Evolutionary conservation across 2,888 invertebrate species (phyloP), one percentile per base, ranked within the genome.

Genomic region (Operophtera brumata): DNA sequence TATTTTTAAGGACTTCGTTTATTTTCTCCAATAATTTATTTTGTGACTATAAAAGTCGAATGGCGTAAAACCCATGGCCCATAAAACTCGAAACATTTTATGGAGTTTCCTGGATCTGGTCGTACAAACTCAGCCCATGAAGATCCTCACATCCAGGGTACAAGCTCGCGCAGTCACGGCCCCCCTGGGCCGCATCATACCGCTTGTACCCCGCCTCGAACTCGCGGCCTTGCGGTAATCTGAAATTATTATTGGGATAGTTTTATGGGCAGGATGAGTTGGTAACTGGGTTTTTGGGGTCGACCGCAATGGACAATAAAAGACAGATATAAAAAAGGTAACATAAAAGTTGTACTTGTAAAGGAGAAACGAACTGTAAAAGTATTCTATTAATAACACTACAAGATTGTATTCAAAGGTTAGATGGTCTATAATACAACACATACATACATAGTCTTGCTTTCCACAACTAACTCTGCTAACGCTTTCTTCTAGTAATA

Each of bases 141-240:
- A 60, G 34, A 26, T 71, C 59, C 44, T 66, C 66, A 11, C 87
- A 88, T 10, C 72, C 66, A 0, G 82, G 77, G 56, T 80, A 88
- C 55, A 73, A 25, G 25, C 67, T 13, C 2, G 54, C 60, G 47
- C 88, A 87, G 52, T 80, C 77, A 54, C 40, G 52, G 12, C 70
- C 67, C 68, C 72, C 72, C 49, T 87, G 86, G 54, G 91, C 90
- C 44, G 64, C 71, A 57, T 92, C 92, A 65, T 92, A 92, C 54
- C 84, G 81, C 45, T 79, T 82, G 68, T 79, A 71, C 66, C 80
- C 78, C 30, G 71, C 70, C 58, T 78, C 76, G 51, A 79, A 80
- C 42, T 64, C 74, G 10, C 68, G 70, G 58, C 84, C 86, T 57
- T 71, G 70, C 12, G 91, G 91, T 68, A 92, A 78, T 65, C 92